phyloP scores from a whole-genome alignment of 2,113 vertebrate genomes.

The Ochotona princeps region DNA sequence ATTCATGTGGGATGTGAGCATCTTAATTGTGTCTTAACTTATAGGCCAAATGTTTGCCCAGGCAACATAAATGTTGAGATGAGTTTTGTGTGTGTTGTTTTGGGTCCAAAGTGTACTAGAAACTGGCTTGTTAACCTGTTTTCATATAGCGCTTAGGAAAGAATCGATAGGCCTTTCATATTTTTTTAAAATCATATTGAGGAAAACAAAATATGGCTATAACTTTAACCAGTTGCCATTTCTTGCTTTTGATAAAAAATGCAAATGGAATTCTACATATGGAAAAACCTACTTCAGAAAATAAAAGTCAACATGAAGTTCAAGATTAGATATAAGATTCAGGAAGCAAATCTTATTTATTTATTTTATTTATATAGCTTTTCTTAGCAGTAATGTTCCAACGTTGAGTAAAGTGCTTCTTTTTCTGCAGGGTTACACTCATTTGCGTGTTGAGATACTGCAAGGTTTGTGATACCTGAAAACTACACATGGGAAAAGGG shows the following conservation, averaged over 20 bases:
- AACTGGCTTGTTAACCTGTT: neutral
- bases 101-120: neutral
- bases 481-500: neutral
- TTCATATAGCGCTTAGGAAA: neutral
- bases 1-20: too few species aligned
- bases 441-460: neutral
- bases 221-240: neutral
- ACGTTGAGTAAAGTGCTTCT: neutral
- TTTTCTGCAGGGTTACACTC: neutral
- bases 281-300: neutral
- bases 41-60: neutral
- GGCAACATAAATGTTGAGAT: neutral
- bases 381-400: neutral
- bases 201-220: neutral
- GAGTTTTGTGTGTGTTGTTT: slow-evolving; percentile 11
- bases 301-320: neutral
- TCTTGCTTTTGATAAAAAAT: slow-evolving; percentile 44
- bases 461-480: neutral
- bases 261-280: neutral
- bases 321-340: neutral
- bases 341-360: neutral
- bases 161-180: neutral
- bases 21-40: too few species aligned
- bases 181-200: neutral
- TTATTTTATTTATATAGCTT: neutral